phyloP scores from a whole-genome alignment of 2,888 invertebrate species.

The Tryphoninae sp. region DNA sequence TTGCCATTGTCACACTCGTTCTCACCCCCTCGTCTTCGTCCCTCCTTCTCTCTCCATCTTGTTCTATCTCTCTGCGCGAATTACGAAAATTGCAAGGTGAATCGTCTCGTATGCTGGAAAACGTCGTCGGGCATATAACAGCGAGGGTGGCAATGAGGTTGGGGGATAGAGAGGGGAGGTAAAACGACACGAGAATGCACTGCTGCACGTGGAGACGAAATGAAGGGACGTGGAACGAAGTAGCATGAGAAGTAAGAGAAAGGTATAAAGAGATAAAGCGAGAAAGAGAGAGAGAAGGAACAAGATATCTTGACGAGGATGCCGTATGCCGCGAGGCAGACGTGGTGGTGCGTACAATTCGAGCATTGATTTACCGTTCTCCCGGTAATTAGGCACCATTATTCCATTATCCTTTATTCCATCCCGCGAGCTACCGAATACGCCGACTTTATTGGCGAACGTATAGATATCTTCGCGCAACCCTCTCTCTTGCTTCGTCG shows the following conservation, averaged over 20 bases:
- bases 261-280: not conserved
- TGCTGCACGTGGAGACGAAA: conserved; percentile 16
- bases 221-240: conserved; percentile 31
- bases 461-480: conserved; percentile 46
- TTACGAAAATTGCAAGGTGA: conserved; percentile 60
- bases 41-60: too few relatives aligned
- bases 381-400: conserved; percentile 61
- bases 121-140: conserved; percentile 48
- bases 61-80: conserved; percentile 42
- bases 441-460: conserved; percentile 55
- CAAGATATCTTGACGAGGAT: conserved; percentile 51
- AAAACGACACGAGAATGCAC: conserved; percentile 40
- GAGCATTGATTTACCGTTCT: conserved; percentile 60
- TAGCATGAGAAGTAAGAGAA: not conserved
- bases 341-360: conserved; percentile 57
- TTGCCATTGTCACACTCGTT: conserved; percentile 32
- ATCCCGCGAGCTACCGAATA: conserved; percentile 30
- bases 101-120: conserved; percentile 55
- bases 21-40: not conserved
- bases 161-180: not conserved
- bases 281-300: conserved; percentile 15
- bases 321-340: conserved; percentile 39
- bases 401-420: conserved; percentile 63
- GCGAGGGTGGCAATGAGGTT: conserved; percentile 7
- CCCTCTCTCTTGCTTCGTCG: not conserved